phyloP scores from a whole-genome alignment of 2,113 vertebrate genomes.

The Meriones unguiculatus region DNA sequence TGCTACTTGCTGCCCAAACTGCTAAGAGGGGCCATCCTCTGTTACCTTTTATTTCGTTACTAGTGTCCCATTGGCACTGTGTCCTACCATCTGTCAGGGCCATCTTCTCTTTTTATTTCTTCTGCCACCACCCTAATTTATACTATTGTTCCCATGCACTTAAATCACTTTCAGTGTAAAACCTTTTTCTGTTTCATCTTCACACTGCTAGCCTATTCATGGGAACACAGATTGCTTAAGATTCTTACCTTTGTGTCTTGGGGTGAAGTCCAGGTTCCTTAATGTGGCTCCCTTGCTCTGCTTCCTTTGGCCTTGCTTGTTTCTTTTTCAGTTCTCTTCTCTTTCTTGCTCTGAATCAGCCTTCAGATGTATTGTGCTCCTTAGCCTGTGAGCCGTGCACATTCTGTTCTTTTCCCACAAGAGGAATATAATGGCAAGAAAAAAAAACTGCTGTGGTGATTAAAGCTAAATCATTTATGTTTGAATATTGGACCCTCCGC shows the following conservation, averaged over 20 bases:
- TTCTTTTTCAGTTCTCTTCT: neutral
- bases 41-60: neutral
- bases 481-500: neutral
- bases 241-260: neutral
- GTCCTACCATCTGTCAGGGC: neutral
- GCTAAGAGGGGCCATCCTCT: neutral
- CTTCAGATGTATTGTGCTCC: neutral
- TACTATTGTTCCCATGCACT: neutral
- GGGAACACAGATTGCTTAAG: slow-evolving; percentile 15
- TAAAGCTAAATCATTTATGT: neutral
- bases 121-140: slow-evolving; percentile 7
- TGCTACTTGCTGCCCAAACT: neutral
- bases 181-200: neutral
- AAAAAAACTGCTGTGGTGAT: neutral
- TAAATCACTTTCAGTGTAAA: neutral
- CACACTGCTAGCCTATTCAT: neutral
- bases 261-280: neutral
- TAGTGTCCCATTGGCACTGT: neutral
- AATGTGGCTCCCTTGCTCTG: neutral
- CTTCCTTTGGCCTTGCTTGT: neutral
- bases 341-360: neutral
- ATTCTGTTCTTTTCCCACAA: slow-evolving; percentile 2
- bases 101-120: neutral
- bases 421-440: slow-evolving; percentile 7
- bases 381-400: neutral